Percentiles rank a stretch among this genome's conserved stretches.
phyloP scores from a whole-genome alignment of 2,888 invertebrate genomes.

The Junonia oenone region DNA sequence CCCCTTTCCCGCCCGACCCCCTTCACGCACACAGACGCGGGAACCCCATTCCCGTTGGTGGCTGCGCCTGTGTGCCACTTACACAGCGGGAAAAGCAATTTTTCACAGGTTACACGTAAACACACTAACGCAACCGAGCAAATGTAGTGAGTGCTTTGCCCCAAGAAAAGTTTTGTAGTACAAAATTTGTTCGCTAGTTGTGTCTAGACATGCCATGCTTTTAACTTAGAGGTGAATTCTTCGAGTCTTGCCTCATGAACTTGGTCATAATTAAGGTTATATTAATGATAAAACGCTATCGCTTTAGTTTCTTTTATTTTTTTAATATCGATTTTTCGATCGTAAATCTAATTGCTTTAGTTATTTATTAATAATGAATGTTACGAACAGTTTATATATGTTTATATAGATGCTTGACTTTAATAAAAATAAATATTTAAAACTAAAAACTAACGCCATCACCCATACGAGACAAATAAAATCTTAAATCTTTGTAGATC shows the following conservation, averaged over 20 bases:
- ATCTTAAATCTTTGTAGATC: neutral
- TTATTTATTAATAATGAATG: too few relatives aligned
- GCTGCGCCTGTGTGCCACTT: constrained; percentile 41
- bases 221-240: constrained; percentile 69
- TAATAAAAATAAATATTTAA: too few relatives aligned
- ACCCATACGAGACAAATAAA: neutral
- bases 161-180: constrained; percentile 75
- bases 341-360: neutral
- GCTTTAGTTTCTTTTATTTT: neutral
- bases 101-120: constrained; percentile 67
- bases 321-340: neutral
- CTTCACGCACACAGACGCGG: constrained; percentile 47
- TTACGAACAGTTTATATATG: too few relatives aligned
- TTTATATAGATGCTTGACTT: too few relatives aligned
- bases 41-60: constrained; percentile 37
- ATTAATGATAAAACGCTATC: constrained; percentile 5
- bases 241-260: constrained; percentile 53
- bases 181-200: constrained; percentile 74
- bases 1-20: constrained; percentile 53
- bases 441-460: too few relatives aligned
- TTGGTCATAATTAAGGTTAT: constrained; percentile 14
- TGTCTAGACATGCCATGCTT: constrained; percentile 76
- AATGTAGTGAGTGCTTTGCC: constrained; percentile 69
- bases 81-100: constrained; percentile 63
- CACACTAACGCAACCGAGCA: constrained; percentile 51